A percentile compares a stretch with the other conserved stretches of the same genome.
Conservation (phyloP, 2,113 vertebrate species). For the Bothrops jararaca region DNA sequence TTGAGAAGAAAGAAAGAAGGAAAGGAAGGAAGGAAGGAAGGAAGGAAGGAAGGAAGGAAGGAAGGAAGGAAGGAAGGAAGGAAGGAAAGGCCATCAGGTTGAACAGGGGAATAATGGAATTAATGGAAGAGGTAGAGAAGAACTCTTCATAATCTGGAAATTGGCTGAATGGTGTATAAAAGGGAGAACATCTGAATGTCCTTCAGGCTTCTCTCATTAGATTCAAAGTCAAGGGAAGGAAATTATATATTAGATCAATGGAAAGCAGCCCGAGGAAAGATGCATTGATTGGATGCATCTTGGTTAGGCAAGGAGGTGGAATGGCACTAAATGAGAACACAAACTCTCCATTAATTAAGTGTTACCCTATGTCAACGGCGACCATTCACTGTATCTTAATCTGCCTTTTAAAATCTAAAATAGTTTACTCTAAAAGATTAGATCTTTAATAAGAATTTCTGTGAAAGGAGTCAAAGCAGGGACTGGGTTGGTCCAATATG, state of each 20-base stretch:
- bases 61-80: too few relatives aligned
- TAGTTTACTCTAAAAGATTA: background rate
- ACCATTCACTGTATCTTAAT: background rate
- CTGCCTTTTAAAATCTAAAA: background rate
- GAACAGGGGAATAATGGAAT: background rate
- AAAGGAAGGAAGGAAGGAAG: rapidly evolving
- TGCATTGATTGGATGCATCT: background rate
- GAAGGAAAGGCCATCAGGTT: background rate
- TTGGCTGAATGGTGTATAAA: background rate
- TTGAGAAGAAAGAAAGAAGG: too few relatives aligned
- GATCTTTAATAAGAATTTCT: background rate
- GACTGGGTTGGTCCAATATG: background rate
- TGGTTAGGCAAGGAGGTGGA: background rate
- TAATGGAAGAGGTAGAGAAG: too few relatives aligned
- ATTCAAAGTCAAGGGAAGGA: background rate
- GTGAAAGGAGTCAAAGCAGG: background rate
- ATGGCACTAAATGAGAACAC: background rate
- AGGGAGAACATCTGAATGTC: background rate
- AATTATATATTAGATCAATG: background rate
- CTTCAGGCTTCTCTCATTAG: conserved; percentile 13
- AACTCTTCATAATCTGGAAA: background rate
- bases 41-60: too few relatives aligned
- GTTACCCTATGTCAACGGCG: background rate
- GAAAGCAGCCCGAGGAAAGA: conserved; percentile 2
- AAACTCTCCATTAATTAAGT: background rate